Percentiles rank a stretch among this genome's conserved stretches.
phyloP scores from a whole-genome alignment of 2,888 invertebrate species.

The Tenthredo livida region DNA sequence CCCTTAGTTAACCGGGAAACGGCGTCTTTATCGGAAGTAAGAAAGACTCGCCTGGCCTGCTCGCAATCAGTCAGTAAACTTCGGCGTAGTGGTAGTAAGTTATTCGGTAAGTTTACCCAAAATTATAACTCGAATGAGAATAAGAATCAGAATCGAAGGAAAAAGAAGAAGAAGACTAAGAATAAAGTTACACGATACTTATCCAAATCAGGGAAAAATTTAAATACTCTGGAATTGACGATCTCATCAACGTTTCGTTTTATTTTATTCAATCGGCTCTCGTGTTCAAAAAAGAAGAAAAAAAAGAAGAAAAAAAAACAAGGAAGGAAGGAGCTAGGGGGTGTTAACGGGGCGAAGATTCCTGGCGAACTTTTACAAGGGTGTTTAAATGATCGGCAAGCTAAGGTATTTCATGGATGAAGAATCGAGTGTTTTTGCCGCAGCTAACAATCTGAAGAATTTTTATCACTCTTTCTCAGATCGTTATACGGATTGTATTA shows the following conservation, averaged over 20 bases:
- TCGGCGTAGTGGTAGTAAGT: neutral
- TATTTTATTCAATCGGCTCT: neutral
- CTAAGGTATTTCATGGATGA: conserved; percentile 3
- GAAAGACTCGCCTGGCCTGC: neutral
- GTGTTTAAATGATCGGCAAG: neutral
- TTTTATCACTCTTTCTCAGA: neutral
- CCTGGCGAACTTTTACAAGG: neutral
- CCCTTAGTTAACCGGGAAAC: neutral
- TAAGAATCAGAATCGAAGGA: neutral
- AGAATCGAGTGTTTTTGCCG: neutral
- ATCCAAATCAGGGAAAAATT: neutral
- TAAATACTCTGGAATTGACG: conserved; percentile 29
- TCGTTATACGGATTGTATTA: neutral
- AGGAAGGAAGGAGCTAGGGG: neutral
- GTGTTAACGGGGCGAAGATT: neutral
- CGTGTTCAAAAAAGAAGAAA: neutral
- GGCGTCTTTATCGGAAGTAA: conserved; percentile 20
- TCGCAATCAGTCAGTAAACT: neutral
- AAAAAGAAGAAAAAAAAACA: too few species aligned
- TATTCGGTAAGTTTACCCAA: conserved; percentile 17
- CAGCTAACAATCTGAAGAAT: neutral
- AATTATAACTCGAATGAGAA: conserved; percentile 14
- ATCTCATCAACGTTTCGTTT: conserved; percentile 31
- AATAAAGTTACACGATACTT: neutral
- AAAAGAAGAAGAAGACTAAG: neutral